Base-by-base conservation (phyloP, 2,888 invertebrate genomes). In the Philopedon plagiatum region DNA sequence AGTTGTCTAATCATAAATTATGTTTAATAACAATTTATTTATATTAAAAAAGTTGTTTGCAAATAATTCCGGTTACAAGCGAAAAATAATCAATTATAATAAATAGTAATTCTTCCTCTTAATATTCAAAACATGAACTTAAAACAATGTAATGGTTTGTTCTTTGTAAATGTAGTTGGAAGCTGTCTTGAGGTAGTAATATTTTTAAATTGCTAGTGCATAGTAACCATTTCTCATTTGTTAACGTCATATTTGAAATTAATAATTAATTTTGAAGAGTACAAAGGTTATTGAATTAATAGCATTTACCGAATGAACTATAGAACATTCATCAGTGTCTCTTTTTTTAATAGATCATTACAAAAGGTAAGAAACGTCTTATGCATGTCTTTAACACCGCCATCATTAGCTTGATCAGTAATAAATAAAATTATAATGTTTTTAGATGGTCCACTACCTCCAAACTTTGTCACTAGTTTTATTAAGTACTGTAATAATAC, bases 91-190 rank as follows among this genome's bases (percentile, higher is more conserved):
- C 9, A 46, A 54, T 54, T 19, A 44, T 7, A 41, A 64, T 64
- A 29, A 49, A 51, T 63, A 51, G 46, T 37, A 23, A 49, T 51
- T 8, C n/a, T 39, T 0, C 64, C 39, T 21, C 21, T 64, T 56
- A 18, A 56, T 51, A 64, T 64, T 64, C 64, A 13, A 34, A 37
- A 11, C 19, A 39, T 39, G 64, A 37, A 39, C 39, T 54, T 29
- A 39, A 41, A 26, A 54, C 64, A 64, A 64, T 56, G 64, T 64
- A 64, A 37, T 51, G 63, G 18, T n/a, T 13, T 34, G 34, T 34
- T 63, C 54, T 51, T 63, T 21, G 32, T 49, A 29, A 49, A 61
- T 61, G 13, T 62, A 26, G 62, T 8, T 62, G 29, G 62, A 46
- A 62, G 29, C 46, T 46, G 62, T 13, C 62, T 15, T 19, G 62